Conservation (phyloP, 2,888 invertebrate genomes). For the Andrena bicolor region DNA sequence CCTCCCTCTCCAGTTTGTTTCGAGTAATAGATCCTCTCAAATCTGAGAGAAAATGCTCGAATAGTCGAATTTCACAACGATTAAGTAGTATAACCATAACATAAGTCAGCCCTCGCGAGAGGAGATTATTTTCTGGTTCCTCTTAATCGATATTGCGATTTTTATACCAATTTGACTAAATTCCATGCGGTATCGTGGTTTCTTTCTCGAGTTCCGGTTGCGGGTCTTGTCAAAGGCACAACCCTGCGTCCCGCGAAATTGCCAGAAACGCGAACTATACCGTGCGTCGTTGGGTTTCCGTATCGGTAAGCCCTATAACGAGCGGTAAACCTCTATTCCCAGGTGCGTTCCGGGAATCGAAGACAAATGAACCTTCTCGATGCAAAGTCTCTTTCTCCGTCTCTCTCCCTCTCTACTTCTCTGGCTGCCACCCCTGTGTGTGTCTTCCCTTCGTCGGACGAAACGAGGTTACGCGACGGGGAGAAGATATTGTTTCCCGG, state of each 20-base stretch:
- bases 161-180: no score
- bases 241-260: neutral
- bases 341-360: constrained; percentile 62
- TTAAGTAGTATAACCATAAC: no score
- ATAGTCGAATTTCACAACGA: no score
- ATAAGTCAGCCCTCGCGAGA: no score
- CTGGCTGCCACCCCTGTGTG: neutral
- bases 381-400: constrained; percentile 18
- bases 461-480: constrained; percentile 34
- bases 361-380: constrained; percentile 58
- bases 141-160: no score
- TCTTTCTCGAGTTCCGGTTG: neutral
- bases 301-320: constrained; percentile 49
- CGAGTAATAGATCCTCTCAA: constrained; percentile 37
- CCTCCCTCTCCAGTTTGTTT: constrained; percentile 51
- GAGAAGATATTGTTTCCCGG: constrained; percentile 43
- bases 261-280: constrained; percentile 6
- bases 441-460: constrained; percentile 15
- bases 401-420: neutral
- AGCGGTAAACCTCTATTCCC: constrained; percentile 56
- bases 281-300: constrained; percentile 47
- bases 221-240: constrained; percentile 18
- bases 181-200: neutral
- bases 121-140: no score
- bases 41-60: neutral